Conservation (phyloP, 2,797 vertebrate species). For the Tauraco hartlaubi region DNA sequence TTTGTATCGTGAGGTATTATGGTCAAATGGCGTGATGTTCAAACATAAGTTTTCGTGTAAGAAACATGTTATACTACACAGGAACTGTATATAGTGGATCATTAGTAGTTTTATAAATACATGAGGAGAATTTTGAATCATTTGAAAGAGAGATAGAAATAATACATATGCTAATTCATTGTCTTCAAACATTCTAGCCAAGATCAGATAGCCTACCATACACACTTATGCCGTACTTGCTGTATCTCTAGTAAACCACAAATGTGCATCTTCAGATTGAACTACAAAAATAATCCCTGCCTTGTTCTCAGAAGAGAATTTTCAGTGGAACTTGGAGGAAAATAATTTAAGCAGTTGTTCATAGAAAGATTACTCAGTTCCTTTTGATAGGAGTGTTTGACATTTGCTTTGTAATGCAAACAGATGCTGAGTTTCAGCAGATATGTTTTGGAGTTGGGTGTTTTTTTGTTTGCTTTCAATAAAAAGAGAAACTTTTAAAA, state of each 20-base stretch:
- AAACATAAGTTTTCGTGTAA: neutral
- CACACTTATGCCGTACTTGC: neutral
- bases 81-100: neutral
- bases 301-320: neutral
- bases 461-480: neutral
- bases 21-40: neutral
- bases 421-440: neutral
- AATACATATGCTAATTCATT: neutral
- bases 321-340: neutral
- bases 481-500: slow-evolving; percentile 39
- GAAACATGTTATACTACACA: neutral
- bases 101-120: neutral
- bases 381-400: neutral
- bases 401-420: slow-evolving; percentile 46
- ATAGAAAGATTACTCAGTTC: neutral
- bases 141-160: neutral
- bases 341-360: neutral
- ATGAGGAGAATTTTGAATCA: neutral
- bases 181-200: neutral
- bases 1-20: neutral
- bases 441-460: neutral
- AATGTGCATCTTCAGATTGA: neutral
- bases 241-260: neutral
- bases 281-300: neutral
- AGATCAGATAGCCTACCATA: neutral